Evolutionary conservation across 2,797 vertebrate species (phyloP).

Genomic region (Prionace glauca): DNA sequence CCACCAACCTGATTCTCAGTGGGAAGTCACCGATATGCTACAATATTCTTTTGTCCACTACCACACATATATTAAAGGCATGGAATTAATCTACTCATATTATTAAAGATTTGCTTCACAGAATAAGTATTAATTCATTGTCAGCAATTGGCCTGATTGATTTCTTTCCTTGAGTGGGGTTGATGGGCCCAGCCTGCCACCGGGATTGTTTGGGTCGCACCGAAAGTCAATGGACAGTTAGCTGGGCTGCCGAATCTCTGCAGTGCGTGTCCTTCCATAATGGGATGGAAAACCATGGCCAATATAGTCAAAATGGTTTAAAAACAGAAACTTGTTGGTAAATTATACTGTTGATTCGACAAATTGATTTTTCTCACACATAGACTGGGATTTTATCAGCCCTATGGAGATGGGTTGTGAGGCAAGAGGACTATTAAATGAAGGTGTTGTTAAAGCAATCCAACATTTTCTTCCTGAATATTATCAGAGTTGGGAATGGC

Average conservation of each 20-base stretch:
- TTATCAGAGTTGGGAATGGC: too few species aligned
- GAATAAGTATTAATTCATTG: not conserved
- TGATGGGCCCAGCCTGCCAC: too few species aligned
- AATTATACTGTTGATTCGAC: not conserved
- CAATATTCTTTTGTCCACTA: constrained; percentile 26
- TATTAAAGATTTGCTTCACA: constrained; percentile 17
- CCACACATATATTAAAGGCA: not conserved
- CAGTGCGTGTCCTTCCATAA: too few species aligned
- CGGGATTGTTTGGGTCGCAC: too few species aligned
- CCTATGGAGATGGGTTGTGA: too few species aligned
- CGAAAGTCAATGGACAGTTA: too few species aligned
- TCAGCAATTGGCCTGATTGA: not conserved
- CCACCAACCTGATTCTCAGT: constrained; percentile 42
- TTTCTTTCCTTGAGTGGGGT: not conserved
- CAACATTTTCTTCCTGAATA: too few species aligned
- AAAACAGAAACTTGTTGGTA: not conserved
- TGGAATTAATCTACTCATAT: not conserved
- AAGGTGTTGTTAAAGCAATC: too few species aligned
- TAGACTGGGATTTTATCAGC: too few species aligned
- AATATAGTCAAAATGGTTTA: not conserved
- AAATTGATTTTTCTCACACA: not conserved
- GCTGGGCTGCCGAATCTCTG: too few species aligned
- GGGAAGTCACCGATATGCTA: not conserved
- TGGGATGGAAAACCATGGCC: too few species aligned
- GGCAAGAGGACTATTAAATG: too few species aligned